These are phyloP conservation scores for Tipula vernalis DNA, from an alignment of 2,888 invertebrate genomes.

Conservation along the genomic window DNA sequence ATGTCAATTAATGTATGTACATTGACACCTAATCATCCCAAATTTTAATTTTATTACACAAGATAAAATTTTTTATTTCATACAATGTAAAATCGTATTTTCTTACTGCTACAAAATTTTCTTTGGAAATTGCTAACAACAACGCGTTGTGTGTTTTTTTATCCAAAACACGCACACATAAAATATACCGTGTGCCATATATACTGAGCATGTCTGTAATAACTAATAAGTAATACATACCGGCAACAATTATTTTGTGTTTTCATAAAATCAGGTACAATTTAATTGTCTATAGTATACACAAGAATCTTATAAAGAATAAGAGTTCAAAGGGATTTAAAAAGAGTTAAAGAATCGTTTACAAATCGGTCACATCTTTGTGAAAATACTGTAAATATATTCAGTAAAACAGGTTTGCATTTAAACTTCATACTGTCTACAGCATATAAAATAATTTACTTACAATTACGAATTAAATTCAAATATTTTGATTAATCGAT, in stretches of 20 bases:
- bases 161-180: neutral
- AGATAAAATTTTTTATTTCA: too few relatives aligned
- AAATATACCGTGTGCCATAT: neutral
- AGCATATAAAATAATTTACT: neutral
- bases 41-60: too few relatives aligned
- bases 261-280: neutral
- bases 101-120: too few relatives aligned
- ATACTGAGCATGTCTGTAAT: neutral
- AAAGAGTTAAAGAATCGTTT: neutral
- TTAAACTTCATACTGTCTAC: neutral
- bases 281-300: neutral
- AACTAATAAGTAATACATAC: neutral
- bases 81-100: too few relatives aligned
- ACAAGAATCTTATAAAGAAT: too few relatives aligned
- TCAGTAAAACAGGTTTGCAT: neutral
- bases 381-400: too few relatives aligned
- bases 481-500: neutral
- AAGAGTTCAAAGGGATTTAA: neutral
- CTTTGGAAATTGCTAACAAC: neutral
- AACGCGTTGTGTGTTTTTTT: neutral
- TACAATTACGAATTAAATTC: neutral
- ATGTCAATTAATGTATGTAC: neutral
- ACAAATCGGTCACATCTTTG: neutral
- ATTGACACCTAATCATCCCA: neutral
- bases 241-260: neutral